Percentiles rank a stretch among this genome's conserved stretches.
Conservation (phyloP, 2,113 vertebrate species). For the Epinephelus lanceolatus region DNA sequence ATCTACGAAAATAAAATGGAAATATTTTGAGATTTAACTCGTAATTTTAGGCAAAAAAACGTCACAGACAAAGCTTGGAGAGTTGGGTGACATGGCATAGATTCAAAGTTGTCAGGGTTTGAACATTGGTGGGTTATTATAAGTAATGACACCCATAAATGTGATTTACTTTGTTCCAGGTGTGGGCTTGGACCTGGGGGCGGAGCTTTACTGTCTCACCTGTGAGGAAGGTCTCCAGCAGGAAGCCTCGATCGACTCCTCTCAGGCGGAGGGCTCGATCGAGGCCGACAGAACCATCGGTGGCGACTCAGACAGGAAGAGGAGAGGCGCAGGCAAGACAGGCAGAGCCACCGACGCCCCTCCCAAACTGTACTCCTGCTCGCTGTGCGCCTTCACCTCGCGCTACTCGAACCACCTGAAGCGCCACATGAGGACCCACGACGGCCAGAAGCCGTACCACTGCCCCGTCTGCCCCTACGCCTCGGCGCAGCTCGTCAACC, state of each 20-base stretch:
- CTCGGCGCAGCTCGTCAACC: conserved; percentile 95
- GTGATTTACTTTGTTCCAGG: conserved; percentile 33
- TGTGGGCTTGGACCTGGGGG: conserved; percentile 68
- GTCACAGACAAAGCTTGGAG: no score
- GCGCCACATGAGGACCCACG: conserved; percentile 97
- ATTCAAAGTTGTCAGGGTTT: no score
- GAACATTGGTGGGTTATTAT: no score
- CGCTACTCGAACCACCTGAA: conserved; percentile 97
- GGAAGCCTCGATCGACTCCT: background rate
- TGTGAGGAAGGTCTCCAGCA: conserved; percentile 71
- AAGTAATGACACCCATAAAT: background rate
- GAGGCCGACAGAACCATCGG: background rate
- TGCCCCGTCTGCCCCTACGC: conserved; percentile 94
- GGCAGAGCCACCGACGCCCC: background rate
- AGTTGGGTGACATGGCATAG: no score
- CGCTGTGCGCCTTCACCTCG: conserved; percentile 92
- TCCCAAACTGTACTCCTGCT: conserved; percentile 89
- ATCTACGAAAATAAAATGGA: no score
- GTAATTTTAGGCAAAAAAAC: no score
- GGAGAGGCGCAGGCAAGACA: background rate
- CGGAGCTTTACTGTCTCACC: conserved; percentile 82
- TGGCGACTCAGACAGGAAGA: background rate
- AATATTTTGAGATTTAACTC: no score
- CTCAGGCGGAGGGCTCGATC: conserved; percentile 5
- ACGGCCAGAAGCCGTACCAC: conserved; percentile 95